phyloP scores from a whole-genome alignment of 2,113 vertebrate genomes.

The Gymnogyps californianus region DNA sequence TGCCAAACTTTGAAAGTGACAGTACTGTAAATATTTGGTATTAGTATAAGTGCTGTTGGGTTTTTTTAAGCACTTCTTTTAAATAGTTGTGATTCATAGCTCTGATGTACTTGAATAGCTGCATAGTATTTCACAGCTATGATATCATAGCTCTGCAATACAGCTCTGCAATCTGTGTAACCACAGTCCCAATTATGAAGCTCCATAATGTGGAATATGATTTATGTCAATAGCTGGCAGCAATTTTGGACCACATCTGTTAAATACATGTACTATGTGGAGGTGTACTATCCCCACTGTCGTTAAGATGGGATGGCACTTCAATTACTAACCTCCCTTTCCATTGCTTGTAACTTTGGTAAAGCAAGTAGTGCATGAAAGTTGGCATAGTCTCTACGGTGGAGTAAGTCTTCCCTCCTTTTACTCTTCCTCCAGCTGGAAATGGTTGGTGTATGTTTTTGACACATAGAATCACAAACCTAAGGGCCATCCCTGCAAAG shows the following conservation, averaged over 20 bases:
- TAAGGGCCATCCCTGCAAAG: not conserved
- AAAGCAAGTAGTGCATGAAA: not conserved
- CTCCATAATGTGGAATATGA: not conserved
- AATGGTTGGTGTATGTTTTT: not conserved
- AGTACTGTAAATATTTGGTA: not conserved
- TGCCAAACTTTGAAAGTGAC: not conserved
- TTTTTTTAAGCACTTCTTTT: not conserved
- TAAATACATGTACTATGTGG: not conserved
- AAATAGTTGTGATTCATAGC: not conserved
- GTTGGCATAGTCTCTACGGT: not conserved
- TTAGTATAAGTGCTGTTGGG: not conserved
- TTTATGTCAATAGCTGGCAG: not conserved
- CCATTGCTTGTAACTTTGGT: not conserved
- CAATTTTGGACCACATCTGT: not conserved
- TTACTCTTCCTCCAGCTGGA: not conserved
- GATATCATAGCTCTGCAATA: not conserved
- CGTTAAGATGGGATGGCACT: not conserved
- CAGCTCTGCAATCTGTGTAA: not conserved
- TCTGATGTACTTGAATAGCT: not conserved
- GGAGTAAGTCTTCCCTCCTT: not conserved
- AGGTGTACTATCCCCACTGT: not conserved
- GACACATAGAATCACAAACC: not conserved
- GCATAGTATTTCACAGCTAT: not conserved
- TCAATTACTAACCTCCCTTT: not conserved
- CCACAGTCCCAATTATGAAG: fast-evolving